A percentile compares a stretch with the other conserved stretches of the same genome.
Conservation (phyloP, 2,888 invertebrate species). For the Caradrina clavipalpis region DNA sequence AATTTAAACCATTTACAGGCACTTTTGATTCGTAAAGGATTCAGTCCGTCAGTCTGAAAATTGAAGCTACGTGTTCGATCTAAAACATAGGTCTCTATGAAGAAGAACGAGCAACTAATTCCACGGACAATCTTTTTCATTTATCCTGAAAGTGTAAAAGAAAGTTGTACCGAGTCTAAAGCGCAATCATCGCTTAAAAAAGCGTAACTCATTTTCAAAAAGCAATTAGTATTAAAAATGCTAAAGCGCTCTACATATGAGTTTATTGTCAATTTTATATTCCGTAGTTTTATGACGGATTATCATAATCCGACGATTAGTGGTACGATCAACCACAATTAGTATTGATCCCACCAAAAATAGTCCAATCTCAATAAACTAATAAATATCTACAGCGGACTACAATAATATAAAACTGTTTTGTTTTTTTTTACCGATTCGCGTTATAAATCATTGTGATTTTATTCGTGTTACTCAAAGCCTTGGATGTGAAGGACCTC, state of each 20-base stretch:
- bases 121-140: not conserved
- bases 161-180: not conserved
- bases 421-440: constrained; percentile 7
- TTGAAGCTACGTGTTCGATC: no score
- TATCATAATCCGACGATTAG: constrained; percentile 59
- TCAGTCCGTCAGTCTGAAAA: no score
- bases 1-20: no score
- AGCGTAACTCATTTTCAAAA: constrained; percentile 12
- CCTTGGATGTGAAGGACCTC: not conserved
- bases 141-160: not conserved
- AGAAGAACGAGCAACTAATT: no score
- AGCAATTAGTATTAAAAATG: constrained; percentile 26
- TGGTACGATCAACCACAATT: constrained; percentile 46
- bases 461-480: not conserved
- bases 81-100: no score
- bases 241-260: constrained; percentile 27
- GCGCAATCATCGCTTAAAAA: not conserved
- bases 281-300: constrained; percentile 54
- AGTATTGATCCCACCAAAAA: constrained; percentile 52
- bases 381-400: constrained; percentile 37
- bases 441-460: constrained; percentile 22
- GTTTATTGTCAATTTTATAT: constrained; percentile 25
- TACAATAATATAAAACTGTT: constrained; percentile 15
- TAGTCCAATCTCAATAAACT: constrained; percentile 44
- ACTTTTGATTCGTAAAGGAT: no score